Percentiles rank a stretch among this genome's conserved stretches.
Evolutionary conservation across 2,797 vertebrate genomes (phyloP).

Genomic region (Dicrostonyx torquatus): DNA sequence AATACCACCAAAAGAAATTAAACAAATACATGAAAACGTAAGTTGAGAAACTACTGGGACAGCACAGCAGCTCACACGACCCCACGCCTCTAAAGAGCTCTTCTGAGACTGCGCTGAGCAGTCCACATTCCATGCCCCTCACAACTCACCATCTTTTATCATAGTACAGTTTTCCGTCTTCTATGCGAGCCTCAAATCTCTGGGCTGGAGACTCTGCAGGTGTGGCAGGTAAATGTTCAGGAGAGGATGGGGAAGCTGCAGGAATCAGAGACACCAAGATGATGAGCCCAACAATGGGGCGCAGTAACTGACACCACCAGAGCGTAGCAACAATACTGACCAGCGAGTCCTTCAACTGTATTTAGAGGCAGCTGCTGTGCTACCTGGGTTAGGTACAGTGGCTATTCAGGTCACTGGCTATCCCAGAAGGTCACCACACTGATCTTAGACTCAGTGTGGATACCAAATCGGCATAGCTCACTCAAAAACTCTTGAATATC

Average conservation of each 20-base stretch:
- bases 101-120: background rate
- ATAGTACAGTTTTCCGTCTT: slow-evolving; percentile 99
- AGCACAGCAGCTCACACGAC: background rate
- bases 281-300: background rate
- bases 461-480: background rate
- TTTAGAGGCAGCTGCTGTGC: background rate
- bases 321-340: background rate
- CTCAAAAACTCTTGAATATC: background rate
- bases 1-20: background rate
- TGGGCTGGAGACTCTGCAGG: slow-evolving; percentile 94
- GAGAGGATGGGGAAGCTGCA: slow-evolving; percentile 95
- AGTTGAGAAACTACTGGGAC: background rate
- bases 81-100: background rate
- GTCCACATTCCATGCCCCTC: background rate
- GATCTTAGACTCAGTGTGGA: background rate
- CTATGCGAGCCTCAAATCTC: slow-evolving; percentile 97
- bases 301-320: background rate
- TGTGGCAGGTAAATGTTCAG: slow-evolving; percentile 93
- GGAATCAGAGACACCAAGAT: slow-evolving; percentile 60
- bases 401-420: background rate
- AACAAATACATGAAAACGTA: background rate
- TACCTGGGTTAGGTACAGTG: background rate
- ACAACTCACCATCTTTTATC: slow-evolving; percentile 96
- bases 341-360: background rate
- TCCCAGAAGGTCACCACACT: background rate